Evolutionary conservation across 2,888 invertebrate species (phyloP).

Genomic region (Hipparchia sbordonii): DNA sequence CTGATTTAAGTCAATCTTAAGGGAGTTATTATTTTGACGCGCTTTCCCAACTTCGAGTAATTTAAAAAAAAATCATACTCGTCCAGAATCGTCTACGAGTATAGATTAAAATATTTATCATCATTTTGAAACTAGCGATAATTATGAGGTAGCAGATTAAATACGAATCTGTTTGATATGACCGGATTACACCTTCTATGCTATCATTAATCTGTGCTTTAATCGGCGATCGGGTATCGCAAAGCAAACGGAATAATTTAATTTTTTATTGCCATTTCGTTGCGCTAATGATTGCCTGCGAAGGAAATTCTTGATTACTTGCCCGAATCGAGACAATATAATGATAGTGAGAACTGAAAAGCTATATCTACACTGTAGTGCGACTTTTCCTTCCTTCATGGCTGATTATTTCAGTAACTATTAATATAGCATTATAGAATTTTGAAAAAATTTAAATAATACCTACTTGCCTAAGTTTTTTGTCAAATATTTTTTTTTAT

Average conservation of each 20-base stretch:
- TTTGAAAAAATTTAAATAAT: no score
- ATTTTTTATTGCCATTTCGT: slow-evolving; percentile 23
- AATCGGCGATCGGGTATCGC: slow-evolving; percentile 21
- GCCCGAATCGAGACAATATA: not conserved
- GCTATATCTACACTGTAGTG: not conserved
- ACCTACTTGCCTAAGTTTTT: no score
- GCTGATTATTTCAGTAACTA: no score
- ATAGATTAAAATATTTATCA: slow-evolving; percentile 2
- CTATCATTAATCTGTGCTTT: no score
- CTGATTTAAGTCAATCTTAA: no score
- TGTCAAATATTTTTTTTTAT: no score
- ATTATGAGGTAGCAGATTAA: slow-evolving; percentile 35
- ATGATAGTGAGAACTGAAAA: not conserved
- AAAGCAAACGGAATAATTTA: slow-evolving; percentile 34
- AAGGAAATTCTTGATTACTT: slow-evolving; percentile 11
- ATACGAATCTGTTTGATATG: slow-evolving; percentile 40
- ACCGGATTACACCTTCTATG: slow-evolving; percentile 28
- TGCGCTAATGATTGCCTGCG: slow-evolving; percentile 19
- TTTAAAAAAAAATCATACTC: no score
- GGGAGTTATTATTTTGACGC: no score
- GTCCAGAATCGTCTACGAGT: no score
- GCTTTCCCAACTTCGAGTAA: no score
- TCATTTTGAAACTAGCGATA: slow-evolving; percentile 28
- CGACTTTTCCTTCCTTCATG: no score
- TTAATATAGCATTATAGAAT: no score